These are phyloP conservation scores for Ctenochaetus hawaiiensis DNA, from an alignment of 2,797 vertebrate species.

Conservation along the genomic window DNA sequence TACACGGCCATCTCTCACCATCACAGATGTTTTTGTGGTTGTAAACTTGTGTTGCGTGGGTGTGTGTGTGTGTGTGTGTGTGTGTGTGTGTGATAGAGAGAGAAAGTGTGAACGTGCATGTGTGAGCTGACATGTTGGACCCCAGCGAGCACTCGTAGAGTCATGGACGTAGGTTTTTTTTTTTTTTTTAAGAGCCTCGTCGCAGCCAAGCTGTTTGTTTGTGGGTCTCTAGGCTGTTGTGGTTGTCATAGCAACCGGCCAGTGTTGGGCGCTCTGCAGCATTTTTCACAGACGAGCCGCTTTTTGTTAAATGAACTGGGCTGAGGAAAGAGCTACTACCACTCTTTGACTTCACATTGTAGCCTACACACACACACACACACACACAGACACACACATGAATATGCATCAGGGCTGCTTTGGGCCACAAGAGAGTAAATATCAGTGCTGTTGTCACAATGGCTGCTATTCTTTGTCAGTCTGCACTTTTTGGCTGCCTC, in stretches of 20 bases:
- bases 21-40: constrained; percentile 35
- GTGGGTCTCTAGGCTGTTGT: constrained; percentile 63
- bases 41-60: constrained; percentile 48
- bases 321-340: constrained; percentile 63
- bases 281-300: constrained; percentile 67
- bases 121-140: constrained; percentile 18
- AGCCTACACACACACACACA: not conserved
- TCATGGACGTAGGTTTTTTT: constrained; percentile 6
- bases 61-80: not conserved
- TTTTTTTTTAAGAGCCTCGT: constrained; percentile 37
- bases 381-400: constrained; percentile 33
- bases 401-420: constrained; percentile 63
- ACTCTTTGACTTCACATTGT: constrained; percentile 48
- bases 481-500: constrained; percentile 39
- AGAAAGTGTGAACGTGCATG: not conserved
- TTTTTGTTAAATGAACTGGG: constrained; percentile 57
- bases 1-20: not conserved
- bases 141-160: constrained; percentile 11
- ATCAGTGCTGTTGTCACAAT: constrained; percentile 57
- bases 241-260: constrained; percentile 71
- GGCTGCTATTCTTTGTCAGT: constrained; percentile 58
- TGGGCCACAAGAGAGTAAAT: constrained; percentile 57
- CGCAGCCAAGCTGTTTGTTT: constrained; percentile 71
- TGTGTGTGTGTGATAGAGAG: too few relatives aligned
- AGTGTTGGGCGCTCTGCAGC: constrained; percentile 65